Base-by-base conservation (phyloP, 2,888 invertebrate genomes). In the Altica lythri region DNA sequence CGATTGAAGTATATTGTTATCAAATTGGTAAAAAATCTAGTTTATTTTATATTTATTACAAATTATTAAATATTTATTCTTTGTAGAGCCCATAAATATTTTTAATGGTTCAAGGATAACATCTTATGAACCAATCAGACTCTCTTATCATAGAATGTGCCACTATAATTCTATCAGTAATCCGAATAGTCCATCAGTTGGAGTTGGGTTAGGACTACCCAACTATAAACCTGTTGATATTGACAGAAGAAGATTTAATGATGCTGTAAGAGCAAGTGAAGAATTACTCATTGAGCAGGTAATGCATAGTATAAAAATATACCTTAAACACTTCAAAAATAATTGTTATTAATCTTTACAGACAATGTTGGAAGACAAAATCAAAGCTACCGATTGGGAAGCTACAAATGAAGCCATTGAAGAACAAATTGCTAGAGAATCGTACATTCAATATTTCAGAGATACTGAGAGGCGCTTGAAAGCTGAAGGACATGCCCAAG, bases 141-240 rank as follows among this genome's bases (percentile, higher is more conserved):
- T 94, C 48, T 91, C 91, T 61, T 94, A 94, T 77, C 93, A 94
- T 73, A 82, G 89, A 65, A 88, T 88, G 70, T 86, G 88, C 51
- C 93, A 94, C 77, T 94, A 94, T 72, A 94, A 94, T 77, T 91
- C 91, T 38, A 86, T 94, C 59, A 84, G 92, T 43, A 89, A 93
- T 77, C 93, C 93, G 0, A 88, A 86, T 68, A 89, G 89, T 74
- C 85, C 86, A 22, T 86, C 86, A 1, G 84, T 93, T 42, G 92
- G 92, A 13, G 89, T 92, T 22, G 92, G 92, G 2, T 79, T 93
- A 18, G 92, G 92, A 29, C 80, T 93, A 66, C 92, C 93, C 51
- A 86, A 86, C 57, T 86, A 85, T 70, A 86, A 88, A 69, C 89
- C 90, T 35, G 87, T 88, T 64, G 77, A 86, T 54, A 85, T 87